phyloP scores from a whole-genome alignment of 2,888 invertebrate species.

The Fragum whitleyi region DNA sequence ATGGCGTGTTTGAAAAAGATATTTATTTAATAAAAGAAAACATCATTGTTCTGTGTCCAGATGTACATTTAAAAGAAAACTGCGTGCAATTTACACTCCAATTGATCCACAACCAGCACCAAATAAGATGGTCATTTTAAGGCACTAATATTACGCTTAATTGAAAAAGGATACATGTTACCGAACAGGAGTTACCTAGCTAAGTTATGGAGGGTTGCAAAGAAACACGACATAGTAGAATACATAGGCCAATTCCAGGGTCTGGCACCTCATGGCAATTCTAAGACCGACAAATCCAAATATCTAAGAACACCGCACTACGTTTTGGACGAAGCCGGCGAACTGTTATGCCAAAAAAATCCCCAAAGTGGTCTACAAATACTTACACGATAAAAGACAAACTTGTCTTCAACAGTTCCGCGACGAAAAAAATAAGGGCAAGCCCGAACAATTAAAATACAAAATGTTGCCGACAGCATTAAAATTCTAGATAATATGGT shows the following conservation, averaged over 20 bases:
- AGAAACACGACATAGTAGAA: slow-evolving; percentile 18
- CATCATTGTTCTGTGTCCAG: neutral
- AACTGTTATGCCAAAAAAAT: slow-evolving; percentile 27
- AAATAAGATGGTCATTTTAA: neutral
- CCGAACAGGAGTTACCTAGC: slow-evolving; percentile 17
- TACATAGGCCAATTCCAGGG: slow-evolving; percentile 38
- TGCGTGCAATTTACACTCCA: neutral
- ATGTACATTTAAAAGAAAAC: neutral
- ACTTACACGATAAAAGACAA: slow-evolving; percentile 19
- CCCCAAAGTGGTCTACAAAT: slow-evolving; percentile 28
- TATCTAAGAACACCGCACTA: slow-evolving; percentile 27
- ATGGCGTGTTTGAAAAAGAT: neutral
- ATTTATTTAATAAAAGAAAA: neutral
- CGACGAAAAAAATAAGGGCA: neutral
- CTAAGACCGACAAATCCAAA: slow-evolving; percentile 8
- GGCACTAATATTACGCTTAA: slow-evolving; percentile 35
- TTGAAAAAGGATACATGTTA: slow-evolving; percentile 20
- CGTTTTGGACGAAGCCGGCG: slow-evolving; percentile 23
- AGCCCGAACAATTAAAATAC: neutral
- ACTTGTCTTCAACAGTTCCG: slow-evolving; percentile 9
- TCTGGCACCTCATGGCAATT: slow-evolving; percentile 35
- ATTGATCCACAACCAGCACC: neutral
- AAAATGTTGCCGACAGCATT: slow-evolving; percentile 45
- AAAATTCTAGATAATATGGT: slow-evolving; percentile 38
- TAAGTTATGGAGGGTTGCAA: neutral